A percentile compares a stretch with the other conserved stretches of the same genome.
These are phyloP conservation scores for Epinephelus lanceolatus DNA, from an alignment of 2,113 vertebrate species.

Conservation along the genomic window DNA sequence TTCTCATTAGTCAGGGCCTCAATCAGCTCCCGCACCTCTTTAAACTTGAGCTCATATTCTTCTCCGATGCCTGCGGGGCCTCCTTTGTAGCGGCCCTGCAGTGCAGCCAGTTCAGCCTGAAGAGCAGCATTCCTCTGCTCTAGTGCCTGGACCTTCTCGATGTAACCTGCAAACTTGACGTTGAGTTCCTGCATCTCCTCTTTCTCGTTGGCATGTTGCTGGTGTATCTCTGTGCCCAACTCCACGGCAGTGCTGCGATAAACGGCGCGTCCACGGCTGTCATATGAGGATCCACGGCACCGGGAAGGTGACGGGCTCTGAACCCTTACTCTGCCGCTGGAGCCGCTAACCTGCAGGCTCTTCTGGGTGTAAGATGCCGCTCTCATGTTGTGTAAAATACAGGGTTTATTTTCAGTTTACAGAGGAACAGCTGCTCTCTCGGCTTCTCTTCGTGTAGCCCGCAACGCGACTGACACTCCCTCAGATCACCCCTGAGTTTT, in stretches of 20 bases:
- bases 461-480: slow-evolving; percentile 45
- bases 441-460: slow-evolving; percentile 29
- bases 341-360: slow-evolving; percentile 82
- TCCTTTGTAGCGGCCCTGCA: slow-evolving; percentile 76
- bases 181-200: slow-evolving; percentile 88
- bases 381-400: slow-evolving; percentile 80
- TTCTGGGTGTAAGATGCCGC: slow-evolving; percentile 84
- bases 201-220: slow-evolving; percentile 83
- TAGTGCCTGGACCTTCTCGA: slow-evolving; percentile 85
- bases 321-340: slow-evolving; percentile 78
- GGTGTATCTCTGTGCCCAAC: slow-evolving; percentile 80
- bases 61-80: slow-evolving; percentile 76
- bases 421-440: slow-evolving; percentile 35
- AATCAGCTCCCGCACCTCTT: slow-evolving; percentile 84
- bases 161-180: slow-evolving; percentile 85
- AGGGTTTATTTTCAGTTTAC: slow-evolving; percentile 8
- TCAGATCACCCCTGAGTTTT: slow-evolving; percentile 65
- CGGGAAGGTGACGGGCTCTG: slow-evolving; percentile 83
- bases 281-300: slow-evolving; percentile 78
- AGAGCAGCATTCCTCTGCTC: slow-evolving; percentile 80
- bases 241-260: slow-evolving; percentile 68
- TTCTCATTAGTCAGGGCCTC: slow-evolving; percentile 85
- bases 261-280: slow-evolving; percentile 73
- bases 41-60: slow-evolving; percentile 85
- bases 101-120: slow-evolving; percentile 63